These are phyloP conservation scores for Caenorhabditis sp. DNA, from an alignment of 2,888 invertebrate species.

Conservation along the genomic window DNA sequence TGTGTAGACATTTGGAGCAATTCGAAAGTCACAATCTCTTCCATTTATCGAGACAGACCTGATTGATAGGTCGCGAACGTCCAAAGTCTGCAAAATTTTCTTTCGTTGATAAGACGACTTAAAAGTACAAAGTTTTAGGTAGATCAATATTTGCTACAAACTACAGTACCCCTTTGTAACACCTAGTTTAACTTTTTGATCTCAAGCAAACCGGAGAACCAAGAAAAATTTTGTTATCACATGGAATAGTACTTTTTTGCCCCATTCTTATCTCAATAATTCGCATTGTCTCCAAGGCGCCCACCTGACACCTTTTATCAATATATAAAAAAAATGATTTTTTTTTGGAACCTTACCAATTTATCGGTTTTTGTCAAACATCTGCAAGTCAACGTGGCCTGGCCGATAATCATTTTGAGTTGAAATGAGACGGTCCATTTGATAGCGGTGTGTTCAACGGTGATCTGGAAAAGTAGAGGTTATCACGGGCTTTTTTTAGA, in stretches of 20 bases:
- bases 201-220: too few relatives aligned
- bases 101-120: background rate
- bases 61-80: slow-evolving; percentile 62
- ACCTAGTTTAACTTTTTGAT: too few relatives aligned
- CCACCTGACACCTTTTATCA: background rate
- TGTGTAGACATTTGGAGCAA: slow-evolving; percentile 56
- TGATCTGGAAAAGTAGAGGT: slow-evolving; percentile 52
- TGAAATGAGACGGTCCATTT: slow-evolving; percentile 67
- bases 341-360: slow-evolving; percentile 48
- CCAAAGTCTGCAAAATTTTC: slow-evolving; percentile 54
- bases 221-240: too few relatives aligned
- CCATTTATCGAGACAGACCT: slow-evolving; percentile 55
- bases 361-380: slow-evolving; percentile 54
- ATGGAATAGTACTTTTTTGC: too few relatives aligned
- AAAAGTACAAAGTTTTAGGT: background rate
- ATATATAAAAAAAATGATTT: background rate
- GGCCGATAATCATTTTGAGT: slow-evolving; percentile 59
- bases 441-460: slow-evolving; percentile 62
- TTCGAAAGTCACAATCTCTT: slow-evolving; percentile 51
- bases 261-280: background rate
- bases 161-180: too few relatives aligned
- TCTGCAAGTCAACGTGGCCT: slow-evolving; percentile 53
- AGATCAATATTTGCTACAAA: too few relatives aligned
- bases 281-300: background rate
- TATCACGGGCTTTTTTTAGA: background rate